phyloP scores from a whole-genome alignment of 2,113 vertebrate genomes.

The Rafetus swinhoei region DNA sequence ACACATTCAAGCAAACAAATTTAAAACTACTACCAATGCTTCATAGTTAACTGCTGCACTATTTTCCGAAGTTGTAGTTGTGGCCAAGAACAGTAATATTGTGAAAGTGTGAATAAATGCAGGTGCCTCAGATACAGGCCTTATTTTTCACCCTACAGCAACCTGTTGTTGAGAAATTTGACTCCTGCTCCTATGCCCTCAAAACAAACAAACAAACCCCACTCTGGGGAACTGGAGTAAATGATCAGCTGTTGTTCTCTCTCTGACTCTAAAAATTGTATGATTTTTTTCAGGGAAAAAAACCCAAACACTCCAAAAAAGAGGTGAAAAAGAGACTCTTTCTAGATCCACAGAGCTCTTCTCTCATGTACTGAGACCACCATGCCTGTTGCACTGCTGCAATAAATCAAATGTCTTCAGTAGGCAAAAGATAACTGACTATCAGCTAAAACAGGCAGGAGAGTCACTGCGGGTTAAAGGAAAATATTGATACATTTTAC shows the following conservation, averaged over 20 bases:
- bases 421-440: neutral
- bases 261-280: neutral
- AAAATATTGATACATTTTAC: neutral
- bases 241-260: fast-evolving
- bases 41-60: neutral
- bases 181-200: neutral
- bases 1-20: neutral
- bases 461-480: neutral
- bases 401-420: neutral
- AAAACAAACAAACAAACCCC: too few relatives aligned
- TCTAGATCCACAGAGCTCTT: neutral
- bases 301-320: too few relatives aligned
- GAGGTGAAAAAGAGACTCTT: neutral
- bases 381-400: neutral
- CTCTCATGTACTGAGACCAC: neutral
- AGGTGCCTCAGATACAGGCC: neutral
- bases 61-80: neutral
- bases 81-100: neutral
- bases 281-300: neutral
- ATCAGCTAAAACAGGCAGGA: constrained; percentile 21
- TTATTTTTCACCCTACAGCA: neutral
- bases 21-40: neutral
- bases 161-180: neutral
- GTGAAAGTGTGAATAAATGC: neutral
- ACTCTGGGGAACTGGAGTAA: neutral